Evolutionary conservation across 2,113 vertebrate genomes (phyloP).

Genomic region (Ameiurus melas): DNA sequence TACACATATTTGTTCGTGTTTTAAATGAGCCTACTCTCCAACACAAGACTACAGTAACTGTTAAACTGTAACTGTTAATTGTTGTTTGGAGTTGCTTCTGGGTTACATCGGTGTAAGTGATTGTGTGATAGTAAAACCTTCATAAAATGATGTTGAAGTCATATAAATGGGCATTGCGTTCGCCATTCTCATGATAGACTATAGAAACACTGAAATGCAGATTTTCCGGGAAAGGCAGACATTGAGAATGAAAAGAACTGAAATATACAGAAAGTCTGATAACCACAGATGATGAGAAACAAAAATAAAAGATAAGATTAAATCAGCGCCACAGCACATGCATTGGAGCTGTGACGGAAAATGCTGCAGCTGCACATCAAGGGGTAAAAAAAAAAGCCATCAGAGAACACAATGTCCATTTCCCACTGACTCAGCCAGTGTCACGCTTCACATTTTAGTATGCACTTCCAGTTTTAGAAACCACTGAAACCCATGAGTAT

Average conservation of each 20-base stretch:
- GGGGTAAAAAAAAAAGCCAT: constrained; percentile 36
- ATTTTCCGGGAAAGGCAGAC: not conserved
- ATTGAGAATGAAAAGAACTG: not conserved
- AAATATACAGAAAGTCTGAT: not conserved
- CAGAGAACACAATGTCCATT: constrained; percentile 33
- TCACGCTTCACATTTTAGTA: constrained; percentile 37
- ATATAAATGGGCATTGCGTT: not conserved
- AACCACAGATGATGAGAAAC: not conserved
- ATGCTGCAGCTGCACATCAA: constrained; percentile 64
- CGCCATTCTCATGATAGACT: not conserved
- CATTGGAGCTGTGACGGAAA: constrained; percentile 45
- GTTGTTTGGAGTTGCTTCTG: not conserved
- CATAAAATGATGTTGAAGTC: not conserved
- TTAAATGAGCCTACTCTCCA: not conserved
- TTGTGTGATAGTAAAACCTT: not conserved
- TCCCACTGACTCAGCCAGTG: constrained; percentile 60
- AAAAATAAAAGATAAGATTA: not conserved
- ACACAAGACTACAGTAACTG: not conserved
- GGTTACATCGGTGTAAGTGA: not conserved
- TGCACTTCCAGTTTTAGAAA: constrained; percentile 6
- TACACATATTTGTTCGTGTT: not conserved
- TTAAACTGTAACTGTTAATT: not conserved
- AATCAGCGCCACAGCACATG: not conserved
- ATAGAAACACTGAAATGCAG: not conserved
- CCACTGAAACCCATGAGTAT: not conserved